These are phyloP conservation scores for Peromyscus melanophrys DNA, from an alignment of 2,797 vertebrate species.

Conservation along the genomic window DNA sequence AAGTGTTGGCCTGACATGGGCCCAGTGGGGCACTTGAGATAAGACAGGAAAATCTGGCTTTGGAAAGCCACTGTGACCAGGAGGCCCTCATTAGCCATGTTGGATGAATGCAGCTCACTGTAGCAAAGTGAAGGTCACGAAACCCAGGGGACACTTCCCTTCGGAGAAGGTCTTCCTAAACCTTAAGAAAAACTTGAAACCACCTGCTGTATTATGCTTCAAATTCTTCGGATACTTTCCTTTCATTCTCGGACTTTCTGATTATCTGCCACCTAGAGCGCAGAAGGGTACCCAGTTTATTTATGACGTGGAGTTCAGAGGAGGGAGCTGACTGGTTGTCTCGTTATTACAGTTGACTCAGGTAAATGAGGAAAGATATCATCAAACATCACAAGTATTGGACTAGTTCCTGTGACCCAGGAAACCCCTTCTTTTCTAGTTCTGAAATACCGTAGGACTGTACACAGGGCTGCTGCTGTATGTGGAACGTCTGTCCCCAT, in stretches of 20 bases:
- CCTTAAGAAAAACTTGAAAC: conserved; percentile 28
- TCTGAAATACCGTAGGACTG: not conserved
- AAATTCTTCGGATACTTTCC: not conserved
- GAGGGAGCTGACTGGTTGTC: not conserved
- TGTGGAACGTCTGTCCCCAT: not conserved
- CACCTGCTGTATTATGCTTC: not conserved
- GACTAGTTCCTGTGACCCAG: not conserved
- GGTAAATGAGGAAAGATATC: not conserved
- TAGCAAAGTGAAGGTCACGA: not conserved
- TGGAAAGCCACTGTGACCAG: not conserved
- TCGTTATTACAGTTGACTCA: not conserved
- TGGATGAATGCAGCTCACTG: not conserved
- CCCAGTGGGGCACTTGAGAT: not conserved
- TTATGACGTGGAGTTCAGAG: not conserved
- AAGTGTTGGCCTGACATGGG: not conserved
- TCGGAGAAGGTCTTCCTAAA: conserved; percentile 48
- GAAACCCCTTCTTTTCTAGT: not conserved
- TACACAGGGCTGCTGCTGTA: not conserved
- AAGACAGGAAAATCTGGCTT: conserved; percentile 17
- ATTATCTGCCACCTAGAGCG: not conserved
- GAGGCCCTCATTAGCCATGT: not conserved
- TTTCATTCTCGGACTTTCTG: not conserved
- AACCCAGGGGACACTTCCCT: not conserved
- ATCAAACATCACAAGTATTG: not conserved
- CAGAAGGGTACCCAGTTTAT: not conserved